Base-by-base conservation (phyloP, 1,140 invertebrate genomes). In the Paracyclopina nana region DNA sequence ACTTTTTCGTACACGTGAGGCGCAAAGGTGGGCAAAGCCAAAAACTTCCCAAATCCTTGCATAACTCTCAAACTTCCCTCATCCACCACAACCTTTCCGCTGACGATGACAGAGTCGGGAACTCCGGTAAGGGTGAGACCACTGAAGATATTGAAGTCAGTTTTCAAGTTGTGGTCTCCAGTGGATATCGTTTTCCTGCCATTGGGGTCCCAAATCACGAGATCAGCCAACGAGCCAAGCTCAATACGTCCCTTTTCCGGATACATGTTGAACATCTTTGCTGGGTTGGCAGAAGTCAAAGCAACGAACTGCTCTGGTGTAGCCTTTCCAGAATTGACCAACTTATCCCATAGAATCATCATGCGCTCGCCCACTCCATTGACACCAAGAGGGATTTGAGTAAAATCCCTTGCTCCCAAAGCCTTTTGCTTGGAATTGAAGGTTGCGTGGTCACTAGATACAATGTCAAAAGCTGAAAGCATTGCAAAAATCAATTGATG, bases 351-450 rank as follows among this genome's bases (percentile, higher is more conserved):
- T 28, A 76, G 60, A 41, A 77, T 59, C 2, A 68, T 66, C 68
- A 75, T 68, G 53, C 73, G 62, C 52, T 76, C 72, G 57, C 77
- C 74, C 14, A 76, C 69, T 27, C 74, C 95, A 66, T 98, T 98
- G 0, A 98, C 87, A 0, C 95, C 95, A 61, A 92, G 94, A 6
- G 92, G 94, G 57, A 99, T 99, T 68, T 88, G 91, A 1, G 80
- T 75, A 63, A 98, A 98, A 65, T 98, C 79, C 48, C 77, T 73
- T 58, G 79, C 76, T 0, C 94, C 94, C 1, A 82, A 42, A n/a
- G 77, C 78, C 64, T 97, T 98, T 61, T 98, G 91, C 14, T 80
- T 73, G 49, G 79, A 74, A 55, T 75, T 83, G 67, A 96, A 98
- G 1, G 88, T 92, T 68, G 90, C 95, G 64, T 98, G 87, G 62